These are phyloP conservation scores for Brachionus paranguensis DNA, from an alignment of 1,140 invertebrate genomes.

Conservation along the genomic window DNA sequence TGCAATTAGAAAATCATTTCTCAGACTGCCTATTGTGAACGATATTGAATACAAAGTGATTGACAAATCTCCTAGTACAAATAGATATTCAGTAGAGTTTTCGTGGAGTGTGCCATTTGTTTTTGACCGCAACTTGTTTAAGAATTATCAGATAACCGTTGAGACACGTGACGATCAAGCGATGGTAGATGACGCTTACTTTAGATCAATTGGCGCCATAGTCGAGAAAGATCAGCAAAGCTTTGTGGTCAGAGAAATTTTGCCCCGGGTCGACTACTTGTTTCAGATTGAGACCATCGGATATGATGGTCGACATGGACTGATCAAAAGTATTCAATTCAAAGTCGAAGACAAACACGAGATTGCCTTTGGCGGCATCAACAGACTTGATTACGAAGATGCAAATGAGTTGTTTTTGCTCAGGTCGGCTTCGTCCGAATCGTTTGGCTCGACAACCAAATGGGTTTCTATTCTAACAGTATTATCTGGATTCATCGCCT, in stretches of 20 bases:
- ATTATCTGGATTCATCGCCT: not conserved
- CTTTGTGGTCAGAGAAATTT: constrained; percentile 7
- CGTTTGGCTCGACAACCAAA: not conserved
- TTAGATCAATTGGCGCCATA: constrained; percentile 8
- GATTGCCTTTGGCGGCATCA: not conserved
- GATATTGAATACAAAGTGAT: not conserved
- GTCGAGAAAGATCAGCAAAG: not conserved
- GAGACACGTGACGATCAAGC: not conserved
- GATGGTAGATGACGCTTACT: not conserved
- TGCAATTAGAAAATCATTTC: not conserved
- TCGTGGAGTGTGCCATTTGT: not conserved
- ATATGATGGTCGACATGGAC: not conserved
- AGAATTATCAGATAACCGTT: not conserved
- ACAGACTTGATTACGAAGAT: constrained; percentile 17
- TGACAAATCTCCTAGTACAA: not conserved
- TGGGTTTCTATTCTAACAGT: not conserved
- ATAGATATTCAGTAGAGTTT: not conserved
- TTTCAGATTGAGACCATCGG: constrained; percentile 21
- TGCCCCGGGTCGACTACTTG: not conserved
- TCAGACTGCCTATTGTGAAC: not conserved
- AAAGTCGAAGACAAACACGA: not conserved
- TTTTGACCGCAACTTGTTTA: not conserved
- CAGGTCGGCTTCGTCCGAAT: not conserved
- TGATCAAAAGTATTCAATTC: not conserved
- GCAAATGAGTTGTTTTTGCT: not conserved